Conservation (phyloP, 2,888 invertebrate genomes). For the Crocallis elinguaria region DNA sequence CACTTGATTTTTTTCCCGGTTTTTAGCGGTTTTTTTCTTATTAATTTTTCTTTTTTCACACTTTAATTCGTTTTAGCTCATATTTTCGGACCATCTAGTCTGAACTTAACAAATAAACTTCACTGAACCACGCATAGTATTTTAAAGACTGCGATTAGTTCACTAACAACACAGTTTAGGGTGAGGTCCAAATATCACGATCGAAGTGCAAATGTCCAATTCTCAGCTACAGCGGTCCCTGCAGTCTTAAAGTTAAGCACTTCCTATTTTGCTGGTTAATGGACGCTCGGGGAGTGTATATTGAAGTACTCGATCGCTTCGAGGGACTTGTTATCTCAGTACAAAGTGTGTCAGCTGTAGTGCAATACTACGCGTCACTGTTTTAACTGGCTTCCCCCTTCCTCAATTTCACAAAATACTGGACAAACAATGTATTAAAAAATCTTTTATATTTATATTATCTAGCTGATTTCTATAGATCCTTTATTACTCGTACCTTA, state of each 20-base stretch:
- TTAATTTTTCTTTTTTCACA: too few species aligned
- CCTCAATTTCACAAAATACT: neutral
- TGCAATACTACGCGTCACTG: too few species aligned
- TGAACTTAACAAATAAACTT: too few species aligned
- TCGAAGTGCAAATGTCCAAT: constrained; percentile 5
- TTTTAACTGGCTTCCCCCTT: neutral
- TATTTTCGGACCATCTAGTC: too few species aligned
- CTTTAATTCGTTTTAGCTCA: too few species aligned
- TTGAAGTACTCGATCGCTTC: constrained; percentile 1
- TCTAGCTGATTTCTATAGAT: neutral
- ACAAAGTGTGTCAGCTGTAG: too few species aligned
- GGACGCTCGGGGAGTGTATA: constrained; percentile 55
- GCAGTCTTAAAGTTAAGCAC: constrained; percentile 26
- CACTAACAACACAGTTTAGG: neutral
- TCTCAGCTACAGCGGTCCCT: constrained; percentile 4
- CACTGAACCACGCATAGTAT: neutral
- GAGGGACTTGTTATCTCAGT: too few species aligned
- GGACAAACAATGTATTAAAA: too few species aligned
- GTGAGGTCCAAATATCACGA: neutral
- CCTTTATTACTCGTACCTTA: neutral
- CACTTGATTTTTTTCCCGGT: too few species aligned
- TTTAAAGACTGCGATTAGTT: neutral
- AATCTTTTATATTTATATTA: too few species aligned
- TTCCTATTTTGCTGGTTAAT: constrained; percentile 64
- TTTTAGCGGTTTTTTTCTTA: too few species aligned